Base-by-base conservation (phyloP, 2,113 vertebrate genomes). In the Furnarius figulus region DNA sequence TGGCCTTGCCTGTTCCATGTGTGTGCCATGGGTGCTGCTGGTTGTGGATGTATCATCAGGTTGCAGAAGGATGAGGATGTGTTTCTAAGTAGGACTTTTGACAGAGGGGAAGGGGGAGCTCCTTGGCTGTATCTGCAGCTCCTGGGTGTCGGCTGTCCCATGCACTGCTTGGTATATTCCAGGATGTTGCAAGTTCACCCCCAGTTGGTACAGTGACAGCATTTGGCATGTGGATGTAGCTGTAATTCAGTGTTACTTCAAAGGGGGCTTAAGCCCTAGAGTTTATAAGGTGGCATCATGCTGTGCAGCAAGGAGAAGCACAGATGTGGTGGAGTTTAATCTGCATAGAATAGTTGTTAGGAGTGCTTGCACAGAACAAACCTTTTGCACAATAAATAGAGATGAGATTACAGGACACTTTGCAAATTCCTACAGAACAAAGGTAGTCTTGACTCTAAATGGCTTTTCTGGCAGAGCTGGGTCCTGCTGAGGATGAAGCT, bases 91-190 rank as follows among this genome's bases (percentile, higher is more conserved):
- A 44, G 40, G 49, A 47, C 16, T 33, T 23, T 27, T 12, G 63
- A 7, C 25, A 46, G 6, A 75, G 47, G 5, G 23, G 13, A 74
- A 33, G 14, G 18, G 46, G 20, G 74, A 83, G 6, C n/a, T 80
- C 59, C 31, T 47, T 85, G 78, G 12, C 25, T 75, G 39, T 59
- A 31, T 66, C 28, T 0, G 1, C 14, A 46, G 22, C 40, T 70
- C 37, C n/a, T 0, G 0, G 16, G 11, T 47, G 15, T 70, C 16
- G 9, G 40, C 25, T 58, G 25, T 22, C 56, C 22, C 0, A 0
- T 79, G n/a, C 1, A 1, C 49, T 55, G 6, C 9, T 8, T 46
- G 30, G 24, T 59, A 8, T 58, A 22, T 39, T 80, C 55, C 35
- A 71, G 24, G 13, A 19, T 16, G 10, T 44, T 80, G 28, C 10